Evolutionary conservation across 2,888 invertebrate genomes (phyloP), one percentile per base, ranked within the genome.

Genomic region (Syrphus vitripennis): DNA sequence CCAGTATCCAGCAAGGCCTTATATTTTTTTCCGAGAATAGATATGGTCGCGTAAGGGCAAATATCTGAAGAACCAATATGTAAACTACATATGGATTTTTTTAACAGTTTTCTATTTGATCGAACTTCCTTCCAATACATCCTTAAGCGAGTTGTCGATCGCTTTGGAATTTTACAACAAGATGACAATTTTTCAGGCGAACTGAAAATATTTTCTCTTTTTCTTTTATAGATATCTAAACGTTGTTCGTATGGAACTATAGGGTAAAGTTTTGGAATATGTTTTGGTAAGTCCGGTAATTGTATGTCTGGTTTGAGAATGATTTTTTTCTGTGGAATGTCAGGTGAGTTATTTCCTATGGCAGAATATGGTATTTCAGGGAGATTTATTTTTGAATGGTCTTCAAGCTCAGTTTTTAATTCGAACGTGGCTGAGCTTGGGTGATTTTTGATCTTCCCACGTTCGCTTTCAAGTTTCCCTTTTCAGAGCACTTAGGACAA

Each of bases 1-100:
- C 83, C 83, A 14, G 69, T 77, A 37, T 87, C 83, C 4, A 87
- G 37, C 48, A 87, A 70, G 4, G 74, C 87, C 7, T 12, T 34
- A 16, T 79, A 12, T n/a, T 67, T 61, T 57, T 57, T 80, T 1
- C 77, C 80, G 9, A 72, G 53, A 19, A 79, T 53, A 2, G 40
- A 55, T 5, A 87, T 69, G 14, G 34, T 37, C 21, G 65, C 65
- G 29, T 75, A 82, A 4, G 75, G 82, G 2, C 71, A 16, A 14
- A 82, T 40, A 61, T 82, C 82, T 10, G 21, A 12, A 31, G 21
- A 21, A 1, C 24, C 31, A 40, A 4, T 45, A n/a, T 45, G 14
- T 42, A 12, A 16, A 67, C 42, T 53, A 19, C 7, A 37, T n/a
- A 61, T n/a, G 3, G 24, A 31, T 6, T 53, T 40, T 4, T 19